These are phyloP conservation scores for Perca schrenkii DNA, from an alignment of 2,113 vertebrate genomes.

Conservation along the genomic window DNA sequence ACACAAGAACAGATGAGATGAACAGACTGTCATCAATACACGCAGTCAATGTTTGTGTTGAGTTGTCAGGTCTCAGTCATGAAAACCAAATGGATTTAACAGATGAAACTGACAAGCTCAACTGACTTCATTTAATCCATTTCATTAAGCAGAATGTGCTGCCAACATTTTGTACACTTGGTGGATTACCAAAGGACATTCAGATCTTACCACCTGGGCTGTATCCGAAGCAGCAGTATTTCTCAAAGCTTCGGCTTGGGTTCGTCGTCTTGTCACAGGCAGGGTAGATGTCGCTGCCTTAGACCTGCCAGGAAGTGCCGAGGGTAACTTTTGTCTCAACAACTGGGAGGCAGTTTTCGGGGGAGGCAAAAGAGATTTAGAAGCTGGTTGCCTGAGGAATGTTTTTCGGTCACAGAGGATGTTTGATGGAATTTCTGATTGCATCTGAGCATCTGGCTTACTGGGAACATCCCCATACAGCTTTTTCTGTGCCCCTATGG, in stretches of 20 bases:
- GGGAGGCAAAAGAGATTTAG: conserved; percentile 30
- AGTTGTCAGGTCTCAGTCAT: neutral
- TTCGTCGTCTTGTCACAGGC: conserved; percentile 42
- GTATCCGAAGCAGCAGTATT: conserved; percentile 18
- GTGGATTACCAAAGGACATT: neutral
- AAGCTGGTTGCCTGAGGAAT: neutral
- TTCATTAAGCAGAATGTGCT: neutral
- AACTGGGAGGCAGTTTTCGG: conserved; percentile 33
- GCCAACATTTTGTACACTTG: neutral
- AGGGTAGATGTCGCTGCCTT: neutral
- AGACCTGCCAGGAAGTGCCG: conserved; percentile 9
- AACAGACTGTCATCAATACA: neutral
- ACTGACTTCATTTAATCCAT: neutral
- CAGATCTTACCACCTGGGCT: conserved; percentile 32
- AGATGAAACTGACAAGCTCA: neutral
- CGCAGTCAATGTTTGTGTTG: neutral
- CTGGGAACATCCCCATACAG: conserved; percentile 32
- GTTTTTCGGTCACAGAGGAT: conserved; percentile 56
- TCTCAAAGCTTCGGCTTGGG: conserved; percentile 33
- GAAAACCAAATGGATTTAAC: neutral
- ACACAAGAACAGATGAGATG: conserved; percentile 17
- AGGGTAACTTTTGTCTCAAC: conserved; percentile 42
- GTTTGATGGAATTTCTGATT: conserved; percentile 42
- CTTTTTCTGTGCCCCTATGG: conserved; percentile 11
- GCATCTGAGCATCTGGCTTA: neutral